A percentile compares a stretch with the other conserved stretches of the same genome.
Evolutionary conservation across 2,113 vertebrate species (phyloP).

Genomic region (Phrynocephalus versicolor): DNA sequence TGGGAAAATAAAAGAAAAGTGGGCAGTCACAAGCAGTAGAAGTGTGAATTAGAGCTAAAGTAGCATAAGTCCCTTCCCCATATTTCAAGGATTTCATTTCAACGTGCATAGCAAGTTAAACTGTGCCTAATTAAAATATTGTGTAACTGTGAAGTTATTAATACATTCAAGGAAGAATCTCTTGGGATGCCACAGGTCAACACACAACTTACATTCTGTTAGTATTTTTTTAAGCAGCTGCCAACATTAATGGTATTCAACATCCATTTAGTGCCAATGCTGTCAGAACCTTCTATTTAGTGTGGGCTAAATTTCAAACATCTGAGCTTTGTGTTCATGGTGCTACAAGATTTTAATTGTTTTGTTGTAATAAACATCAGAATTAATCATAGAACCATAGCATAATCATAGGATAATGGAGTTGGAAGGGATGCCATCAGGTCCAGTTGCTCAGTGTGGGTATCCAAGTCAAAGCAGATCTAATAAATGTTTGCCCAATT

Average conservation of each 20-base stretch:
- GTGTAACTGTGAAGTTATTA: slow-evolving; percentile 52
- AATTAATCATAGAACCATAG: too few species aligned
- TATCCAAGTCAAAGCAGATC: too few species aligned
- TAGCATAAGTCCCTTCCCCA: background rate
- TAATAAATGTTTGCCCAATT: too few species aligned
- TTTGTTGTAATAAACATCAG: background rate
- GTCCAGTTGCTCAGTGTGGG: too few species aligned
- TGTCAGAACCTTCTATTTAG: background rate
- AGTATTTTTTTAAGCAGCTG: slow-evolving; percentile 59
- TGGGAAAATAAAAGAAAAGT: background rate
- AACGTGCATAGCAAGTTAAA: background rate
- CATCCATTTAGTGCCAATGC: slow-evolving; percentile 17
- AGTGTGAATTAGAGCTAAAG: background rate
- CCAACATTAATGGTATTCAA: slow-evolving; percentile 12
- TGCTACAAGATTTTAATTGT: background rate
- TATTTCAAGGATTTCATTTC: background rate
- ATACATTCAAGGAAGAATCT: slow-evolving; percentile 20
- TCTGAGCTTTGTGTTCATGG: slow-evolving; percentile 51
- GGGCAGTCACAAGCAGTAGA: background rate
- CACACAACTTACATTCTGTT: slow-evolving; percentile 26
- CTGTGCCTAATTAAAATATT: slow-evolving; percentile 30
- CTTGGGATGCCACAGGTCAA: slow-evolving; percentile 41
- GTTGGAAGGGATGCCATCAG: too few species aligned
- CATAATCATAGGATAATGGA: too few species aligned
- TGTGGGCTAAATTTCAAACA: slow-evolving; percentile 41